phyloP scores from a whole-genome alignment of 2,888 invertebrate species.

The Epistrophella euchroma region DNA sequence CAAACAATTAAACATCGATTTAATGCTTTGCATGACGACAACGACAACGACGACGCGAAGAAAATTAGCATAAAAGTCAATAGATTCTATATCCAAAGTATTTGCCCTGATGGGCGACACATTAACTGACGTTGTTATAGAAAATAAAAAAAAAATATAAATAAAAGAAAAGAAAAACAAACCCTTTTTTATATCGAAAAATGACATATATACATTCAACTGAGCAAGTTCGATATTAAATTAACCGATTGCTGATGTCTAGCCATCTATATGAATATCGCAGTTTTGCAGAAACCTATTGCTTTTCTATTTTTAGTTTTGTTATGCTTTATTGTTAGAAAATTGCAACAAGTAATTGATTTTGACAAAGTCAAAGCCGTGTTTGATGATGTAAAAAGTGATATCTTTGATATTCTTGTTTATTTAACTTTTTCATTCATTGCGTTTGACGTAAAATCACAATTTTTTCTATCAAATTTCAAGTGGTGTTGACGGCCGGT shows the following conservation, averaged over 20 bases:
- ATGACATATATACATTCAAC: neutral
- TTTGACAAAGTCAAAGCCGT: neutral
- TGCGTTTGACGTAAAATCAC: neutral
- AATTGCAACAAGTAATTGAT: neutral
- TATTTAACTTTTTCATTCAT: neutral
- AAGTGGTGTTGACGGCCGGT: neutral
- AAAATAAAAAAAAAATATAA: neutral
- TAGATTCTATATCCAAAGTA: neutral
- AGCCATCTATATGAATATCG: neutral
- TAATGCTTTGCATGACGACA: neutral
- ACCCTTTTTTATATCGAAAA: neutral
- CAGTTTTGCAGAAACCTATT: neutral
- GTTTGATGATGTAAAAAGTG: neutral
- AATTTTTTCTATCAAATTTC: neutral
- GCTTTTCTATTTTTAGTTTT: neutral
- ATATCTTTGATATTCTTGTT: neutral
- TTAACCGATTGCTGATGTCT: neutral
- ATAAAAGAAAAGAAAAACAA: neutral
- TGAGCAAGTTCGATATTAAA: neutral
- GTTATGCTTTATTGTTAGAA: neutral
- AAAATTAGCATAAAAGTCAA: constrained; percentile 32
- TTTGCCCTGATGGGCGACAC: neutral
- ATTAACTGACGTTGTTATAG: neutral
- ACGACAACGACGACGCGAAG: neutral
- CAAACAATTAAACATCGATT: constrained; percentile 13